Base-by-base conservation (phyloP, 2,888 invertebrate species). In the Gibbula magus region DNA sequence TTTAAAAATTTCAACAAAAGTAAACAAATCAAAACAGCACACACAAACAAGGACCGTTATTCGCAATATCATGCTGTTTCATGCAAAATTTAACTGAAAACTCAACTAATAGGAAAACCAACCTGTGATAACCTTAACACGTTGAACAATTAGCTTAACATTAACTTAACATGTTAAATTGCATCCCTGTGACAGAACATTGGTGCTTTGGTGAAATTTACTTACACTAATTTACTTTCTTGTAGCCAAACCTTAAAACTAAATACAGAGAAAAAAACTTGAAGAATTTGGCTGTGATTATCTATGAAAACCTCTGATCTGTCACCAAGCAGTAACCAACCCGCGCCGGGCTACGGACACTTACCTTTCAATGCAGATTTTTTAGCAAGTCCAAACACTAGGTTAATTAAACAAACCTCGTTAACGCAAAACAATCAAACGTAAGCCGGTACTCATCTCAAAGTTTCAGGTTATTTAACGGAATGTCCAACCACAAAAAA, bases 351-450 rank as follows among this genome's bases (percentile, higher is more conserved):
- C 29, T 16, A 4, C 18, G 22, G 20, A n/a, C 61, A 82, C 83
- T 83, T 79, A 82, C 81, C 80, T 54, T 70, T 54, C 51, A 79
- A 56, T 25, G 80, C 83, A 79, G 75, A 78, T 75, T 84, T 80
- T 80, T 85, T 84, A 61, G 86, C 88, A 76, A 85, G 29, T 74
- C 88, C 86, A 85, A 88, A 85, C 70, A 88, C 88, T 88, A 83
- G 39, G 61, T 82, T 81, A 77, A 79, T 61, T 61, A 77, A 77
- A 70, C 35, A 70, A 70, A 39, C n/a, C n/a, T 35, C 20, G 39
- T 70, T 70, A 70, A 70, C 18, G 70, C 32, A 35, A 70, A 32
- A n/a, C 70, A 29, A 35, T 70, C 35, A 39, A 70, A 35, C 70
- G 20, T 35, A 70, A 35, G 70, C 61, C 61, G 16, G 29, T 13